phyloP scores from a whole-genome alignment of 2,888 invertebrate genomes.

The Neuroscelio doddi region DNA sequence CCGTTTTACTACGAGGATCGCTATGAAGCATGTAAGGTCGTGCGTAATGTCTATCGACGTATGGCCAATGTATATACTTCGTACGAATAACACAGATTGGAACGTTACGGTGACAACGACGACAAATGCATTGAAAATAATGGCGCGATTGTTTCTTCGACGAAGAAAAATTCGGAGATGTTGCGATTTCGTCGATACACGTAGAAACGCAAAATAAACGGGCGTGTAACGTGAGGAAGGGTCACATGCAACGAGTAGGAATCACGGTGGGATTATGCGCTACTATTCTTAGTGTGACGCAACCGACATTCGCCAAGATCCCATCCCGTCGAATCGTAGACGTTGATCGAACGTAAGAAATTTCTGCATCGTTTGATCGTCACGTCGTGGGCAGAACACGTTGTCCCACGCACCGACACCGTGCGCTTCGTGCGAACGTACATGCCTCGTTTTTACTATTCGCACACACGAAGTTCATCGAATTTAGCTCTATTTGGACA shows the following conservation, averaged over 20 bases:
- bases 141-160: not conserved
- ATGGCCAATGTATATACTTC: too few species aligned
- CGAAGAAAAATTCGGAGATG: not conserved
- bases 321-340: constrained; percentile 22
- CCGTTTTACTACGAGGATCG: too few species aligned
- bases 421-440: constrained; percentile 1
- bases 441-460: constrained; percentile 10
- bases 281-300: constrained; percentile 21
- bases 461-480: too few species aligned
- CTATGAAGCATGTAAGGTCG: too few species aligned
- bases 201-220: not conserved
- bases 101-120: too few species aligned
- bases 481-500: not conserved
- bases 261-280: constrained; percentile 10
- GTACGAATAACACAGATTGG: too few species aligned
- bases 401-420: constrained; percentile 29
- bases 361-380: constrained; percentile 17
- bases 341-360: constrained; percentile 24
- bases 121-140: not conserved
- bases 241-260: constrained; percentile 13
- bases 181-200: not conserved
- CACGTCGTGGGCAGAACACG: constrained; percentile 24
- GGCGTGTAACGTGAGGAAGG: constrained; percentile 5
- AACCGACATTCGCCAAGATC: constrained; percentile 18
- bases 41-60: too few species aligned